These are phyloP conservation scores for Ctenomys sociabilis DNA, from an alignment of 2,113 vertebrate species.

Conservation along the genomic window DNA sequence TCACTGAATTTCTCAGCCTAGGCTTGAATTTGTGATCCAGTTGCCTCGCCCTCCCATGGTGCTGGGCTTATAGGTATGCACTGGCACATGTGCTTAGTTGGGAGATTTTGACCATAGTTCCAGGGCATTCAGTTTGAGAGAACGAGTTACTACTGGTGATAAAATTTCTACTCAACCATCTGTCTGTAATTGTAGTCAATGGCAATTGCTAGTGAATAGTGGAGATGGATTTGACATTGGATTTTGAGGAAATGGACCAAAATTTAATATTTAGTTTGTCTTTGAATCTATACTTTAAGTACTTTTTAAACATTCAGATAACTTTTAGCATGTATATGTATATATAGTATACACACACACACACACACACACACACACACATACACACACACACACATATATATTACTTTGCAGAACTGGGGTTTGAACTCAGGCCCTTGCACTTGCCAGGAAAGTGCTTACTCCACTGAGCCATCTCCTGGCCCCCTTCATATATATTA, in stretches of 20 bases:
- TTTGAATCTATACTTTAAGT: constrained; percentile 51
- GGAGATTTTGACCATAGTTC: constrained; percentile 48
- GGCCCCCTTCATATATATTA: constrained; percentile 36
- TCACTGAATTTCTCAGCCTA: neutral
- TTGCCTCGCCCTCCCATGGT: neutral
- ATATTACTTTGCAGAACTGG: too few relatives aligned
- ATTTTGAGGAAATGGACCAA: constrained; percentile 64
- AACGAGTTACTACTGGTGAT: constrained; percentile 67
- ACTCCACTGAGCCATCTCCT: too few relatives aligned
- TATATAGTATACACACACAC: too few relatives aligned
- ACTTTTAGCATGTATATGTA: constrained; percentile 36
- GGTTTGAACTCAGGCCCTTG: too few relatives aligned
- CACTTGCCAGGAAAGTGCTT: too few relatives aligned
- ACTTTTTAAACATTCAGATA: constrained; percentile 52
- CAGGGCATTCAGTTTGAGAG: constrained; percentile 31
- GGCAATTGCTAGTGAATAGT: constrained; percentile 67
- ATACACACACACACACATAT: neutral
- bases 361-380: neutral
- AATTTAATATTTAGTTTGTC: constrained; percentile 56
- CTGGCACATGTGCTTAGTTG: neutral
- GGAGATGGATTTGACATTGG: constrained; percentile 54
- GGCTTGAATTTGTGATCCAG: neutral
- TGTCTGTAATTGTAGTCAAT: constrained; percentile 69
- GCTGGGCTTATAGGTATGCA: neutral
- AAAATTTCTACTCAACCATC: constrained; percentile 78